Conservation (phyloP, 2,888 invertebrate species). For the Buathra laborator region DNA sequence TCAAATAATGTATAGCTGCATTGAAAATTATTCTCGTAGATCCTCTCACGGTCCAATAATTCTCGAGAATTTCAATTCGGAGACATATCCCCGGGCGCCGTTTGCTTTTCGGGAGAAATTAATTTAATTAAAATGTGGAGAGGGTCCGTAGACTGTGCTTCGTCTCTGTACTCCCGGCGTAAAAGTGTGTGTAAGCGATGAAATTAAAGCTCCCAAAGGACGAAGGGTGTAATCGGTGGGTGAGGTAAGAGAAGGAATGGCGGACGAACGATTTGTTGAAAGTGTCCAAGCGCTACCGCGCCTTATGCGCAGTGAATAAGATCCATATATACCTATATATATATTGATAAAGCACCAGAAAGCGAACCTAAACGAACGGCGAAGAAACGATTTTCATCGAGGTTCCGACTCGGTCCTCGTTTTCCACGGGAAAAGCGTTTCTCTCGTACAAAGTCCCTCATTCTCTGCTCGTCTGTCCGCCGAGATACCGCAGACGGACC, state of each 20-base stretch:
- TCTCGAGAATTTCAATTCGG: constrained; percentile 30
- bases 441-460: constrained; percentile 26
- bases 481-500: constrained; percentile 30
- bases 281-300: not conserved
- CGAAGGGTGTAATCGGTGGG: constrained; percentile 37
- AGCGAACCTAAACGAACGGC: constrained; percentile 26
- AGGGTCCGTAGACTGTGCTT: not conserved
- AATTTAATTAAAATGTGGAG: constrained; percentile 47
- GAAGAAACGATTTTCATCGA: constrained; percentile 51
- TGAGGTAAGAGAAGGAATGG: not conserved
- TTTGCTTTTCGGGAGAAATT: constrained; percentile 36
- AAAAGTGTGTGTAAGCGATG: constrained; percentile 6
- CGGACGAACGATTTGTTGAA: constrained; percentile 41
- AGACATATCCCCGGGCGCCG: constrained; percentile 10
- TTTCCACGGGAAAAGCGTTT: constrained; percentile 28
- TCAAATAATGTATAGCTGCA: not conserved
- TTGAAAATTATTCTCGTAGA: constrained; percentile 16
- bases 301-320: constrained; percentile 16
- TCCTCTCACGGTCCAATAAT: constrained; percentile 31
- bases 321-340: constrained; percentile 20
- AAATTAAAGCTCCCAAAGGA: constrained; percentile 48
- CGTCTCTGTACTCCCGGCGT: not conserved
- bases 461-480: constrained; percentile 8
- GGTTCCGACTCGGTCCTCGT: not conserved
- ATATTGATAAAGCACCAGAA: constrained; percentile 28